phyloP scores from a whole-genome alignment of 2,113 vertebrate genomes.

The Corythoichthys haematopterus region DNA sequence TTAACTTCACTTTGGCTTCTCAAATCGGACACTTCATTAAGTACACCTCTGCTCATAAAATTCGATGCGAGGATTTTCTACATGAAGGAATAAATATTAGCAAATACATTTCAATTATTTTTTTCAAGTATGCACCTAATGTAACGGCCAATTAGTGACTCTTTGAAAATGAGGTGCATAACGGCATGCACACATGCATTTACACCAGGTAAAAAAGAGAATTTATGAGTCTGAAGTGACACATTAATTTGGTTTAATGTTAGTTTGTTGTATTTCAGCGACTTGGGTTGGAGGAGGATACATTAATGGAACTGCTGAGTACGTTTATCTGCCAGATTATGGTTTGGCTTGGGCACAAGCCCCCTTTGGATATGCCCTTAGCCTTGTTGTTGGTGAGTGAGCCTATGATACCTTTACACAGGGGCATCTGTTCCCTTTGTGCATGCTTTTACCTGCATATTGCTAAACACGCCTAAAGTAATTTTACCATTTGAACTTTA shows the following conservation, averaged over 20 bases:
- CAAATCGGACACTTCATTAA: neutral
- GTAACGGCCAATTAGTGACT: neutral
- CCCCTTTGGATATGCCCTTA: slow-evolving; percentile 94
- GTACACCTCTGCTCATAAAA: neutral
- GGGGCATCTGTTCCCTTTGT: neutral
- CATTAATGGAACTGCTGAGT: slow-evolving; percentile 96
- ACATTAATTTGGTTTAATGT: neutral
- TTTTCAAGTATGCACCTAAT: neutral
- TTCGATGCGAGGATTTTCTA: too few species aligned
- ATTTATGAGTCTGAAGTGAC: neutral
- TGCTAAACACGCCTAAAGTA: neutral
- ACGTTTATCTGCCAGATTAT: slow-evolving; percentile 86
- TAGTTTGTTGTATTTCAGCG: slow-evolving; percentile 64
- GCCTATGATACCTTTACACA: neutral
- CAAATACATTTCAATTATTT: too few species aligned
- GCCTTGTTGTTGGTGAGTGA: slow-evolving; percentile 85
- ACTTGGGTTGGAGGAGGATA: slow-evolving; percentile 99
- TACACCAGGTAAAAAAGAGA: neutral
- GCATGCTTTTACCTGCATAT: neutral
- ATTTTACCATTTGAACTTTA: neutral
- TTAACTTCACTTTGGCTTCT: neutral
- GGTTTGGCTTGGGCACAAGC: slow-evolving; percentile 97
- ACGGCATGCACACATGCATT: neutral
- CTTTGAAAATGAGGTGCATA: neutral
- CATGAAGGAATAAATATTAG: too few species aligned